A percentile compares a stretch with the other conserved stretches of the same genome.
These are phyloP conservation scores for Lysandra bellargus DNA, from an alignment of 2,888 invertebrate species.

Conservation along the genomic window DNA sequence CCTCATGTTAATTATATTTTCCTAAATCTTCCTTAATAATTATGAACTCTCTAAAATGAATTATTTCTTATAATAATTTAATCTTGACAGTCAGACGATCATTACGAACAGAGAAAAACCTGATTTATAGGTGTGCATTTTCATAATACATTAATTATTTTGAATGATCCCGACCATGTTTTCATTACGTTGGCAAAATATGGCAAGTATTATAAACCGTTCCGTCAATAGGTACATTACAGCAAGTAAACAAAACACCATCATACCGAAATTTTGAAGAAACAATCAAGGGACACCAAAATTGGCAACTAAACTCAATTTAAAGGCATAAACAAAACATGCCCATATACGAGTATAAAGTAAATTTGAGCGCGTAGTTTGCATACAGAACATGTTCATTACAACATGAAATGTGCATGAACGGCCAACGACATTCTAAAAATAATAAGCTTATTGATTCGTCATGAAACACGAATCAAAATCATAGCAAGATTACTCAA, in stretches of 20 bases:
- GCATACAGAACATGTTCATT: slow-evolving; percentile 30
- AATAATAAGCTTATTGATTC: slow-evolving; percentile 34
- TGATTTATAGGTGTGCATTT: no score
- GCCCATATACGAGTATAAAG: neutral
- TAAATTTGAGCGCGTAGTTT: slow-evolving; percentile 21
- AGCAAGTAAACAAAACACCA: neutral
- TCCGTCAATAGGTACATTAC: neutral
- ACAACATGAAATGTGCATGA: slow-evolving; percentile 28
- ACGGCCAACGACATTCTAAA: slow-evolving; percentile 34
- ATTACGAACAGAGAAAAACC: no score
- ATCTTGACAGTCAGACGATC: no score
- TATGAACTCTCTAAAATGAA: no score
- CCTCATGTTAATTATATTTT: no score
- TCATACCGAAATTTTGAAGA: neutral
- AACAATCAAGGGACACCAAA: neutral
- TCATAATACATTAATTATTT: no score
- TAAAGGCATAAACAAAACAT: neutral
- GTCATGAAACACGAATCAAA: slow-evolving; percentile 22
- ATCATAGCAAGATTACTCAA: slow-evolving; percentile 3
- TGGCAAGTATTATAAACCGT: neutral
- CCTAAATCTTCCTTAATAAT: no score
- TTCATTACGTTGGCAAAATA: neutral
- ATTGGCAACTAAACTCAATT: neutral
- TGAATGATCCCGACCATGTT: no score
- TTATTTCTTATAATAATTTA: no score